Evolutionary conservation across 2,888 invertebrate genomes (phyloP).

Genomic region (Acanthoscelides obtectus): DNA sequence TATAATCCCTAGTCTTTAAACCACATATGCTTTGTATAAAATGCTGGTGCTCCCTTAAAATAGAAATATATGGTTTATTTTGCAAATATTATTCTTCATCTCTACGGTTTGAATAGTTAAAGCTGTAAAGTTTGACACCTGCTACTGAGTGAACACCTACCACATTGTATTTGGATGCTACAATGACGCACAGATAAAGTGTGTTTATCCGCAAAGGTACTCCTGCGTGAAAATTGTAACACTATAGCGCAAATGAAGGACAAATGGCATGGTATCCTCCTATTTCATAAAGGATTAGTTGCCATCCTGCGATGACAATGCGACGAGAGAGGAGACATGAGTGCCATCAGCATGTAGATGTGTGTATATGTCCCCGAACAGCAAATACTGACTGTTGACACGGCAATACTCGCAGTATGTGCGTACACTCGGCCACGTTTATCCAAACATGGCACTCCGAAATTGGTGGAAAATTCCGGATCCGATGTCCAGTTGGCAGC

Average conservation of each 20-base stretch:
- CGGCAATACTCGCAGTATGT: background rate
- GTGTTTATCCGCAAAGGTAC: no score
- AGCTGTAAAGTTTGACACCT: no score
- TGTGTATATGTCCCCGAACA: background rate
- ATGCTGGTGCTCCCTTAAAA: no score
- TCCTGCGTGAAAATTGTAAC: background rate
- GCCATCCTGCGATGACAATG: background rate
- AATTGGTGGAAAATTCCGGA: background rate
- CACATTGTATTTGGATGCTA: no score
- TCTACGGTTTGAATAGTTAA: no score
- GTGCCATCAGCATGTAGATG: background rate
- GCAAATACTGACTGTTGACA: background rate
- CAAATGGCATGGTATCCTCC: background rate
- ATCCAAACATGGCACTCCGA: background rate
- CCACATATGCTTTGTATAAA: no score
- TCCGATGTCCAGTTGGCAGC: background rate
- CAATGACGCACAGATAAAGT: no score
- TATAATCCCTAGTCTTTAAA: no score
- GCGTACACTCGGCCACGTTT: background rate
- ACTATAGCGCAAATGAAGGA: background rate
- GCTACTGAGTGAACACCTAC: no score
- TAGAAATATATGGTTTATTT: no score
- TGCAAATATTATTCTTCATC: no score
- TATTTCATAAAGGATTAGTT: background rate
- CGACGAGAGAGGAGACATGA: background rate